Evolutionary conservation across 1,140 invertebrate species (phyloP), one percentile per base, ranked within the genome.

Genomic region (Alviniconcha marisindica): DNA sequence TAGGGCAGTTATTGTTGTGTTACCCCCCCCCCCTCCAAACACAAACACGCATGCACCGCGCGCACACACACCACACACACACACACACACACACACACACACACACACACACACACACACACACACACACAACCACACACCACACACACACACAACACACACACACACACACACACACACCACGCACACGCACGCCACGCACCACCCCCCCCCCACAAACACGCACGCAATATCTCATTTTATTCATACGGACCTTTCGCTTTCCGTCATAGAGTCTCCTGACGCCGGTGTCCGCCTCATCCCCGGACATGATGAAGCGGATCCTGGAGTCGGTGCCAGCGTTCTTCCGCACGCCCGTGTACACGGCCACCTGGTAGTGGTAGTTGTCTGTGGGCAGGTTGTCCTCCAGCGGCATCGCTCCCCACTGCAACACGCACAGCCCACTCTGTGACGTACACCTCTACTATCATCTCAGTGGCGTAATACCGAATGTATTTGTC

Each of bases 381-480:
- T 93, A 93, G 36, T 74, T 90, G 83, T 93, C 93, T 0, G 90
- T 90, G 1, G 93, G 93, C 24, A 93, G 87, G 85, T 93, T 93
- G 86, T 93, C 93, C 36, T 91, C 91, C 54, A 93, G 85, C 0
- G 92, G 92, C 5, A 89, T 85, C 14, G 92, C 92, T 28, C 92
- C 92, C 92, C 92, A 93, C 91, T 91, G 85, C 18, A 38, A 85
- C 76, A 77, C 51, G 18, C 73, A 76, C 40, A 76, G 24, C 5
- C 38, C 33, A 38, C 33, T 36, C 14, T 69, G n/a, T 21, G 21
- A 12, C 12, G 12, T 51, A 21, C 48, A 51, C n/a, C n/a, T n/a
- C n/a, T n/a, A n/a, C n/a, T n/a, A n/a, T n/a, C n/a, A n/a, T n/a
- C n/a, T n/a, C n/a, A n/a, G n/a, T n/a, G n/a, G n/a, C n/a, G n/a